Evolutionary conservation across 2,888 invertebrate species (phyloP), one percentile per base, ranked within the genome.

Genomic region (Heteromurus nitidus): DNA sequence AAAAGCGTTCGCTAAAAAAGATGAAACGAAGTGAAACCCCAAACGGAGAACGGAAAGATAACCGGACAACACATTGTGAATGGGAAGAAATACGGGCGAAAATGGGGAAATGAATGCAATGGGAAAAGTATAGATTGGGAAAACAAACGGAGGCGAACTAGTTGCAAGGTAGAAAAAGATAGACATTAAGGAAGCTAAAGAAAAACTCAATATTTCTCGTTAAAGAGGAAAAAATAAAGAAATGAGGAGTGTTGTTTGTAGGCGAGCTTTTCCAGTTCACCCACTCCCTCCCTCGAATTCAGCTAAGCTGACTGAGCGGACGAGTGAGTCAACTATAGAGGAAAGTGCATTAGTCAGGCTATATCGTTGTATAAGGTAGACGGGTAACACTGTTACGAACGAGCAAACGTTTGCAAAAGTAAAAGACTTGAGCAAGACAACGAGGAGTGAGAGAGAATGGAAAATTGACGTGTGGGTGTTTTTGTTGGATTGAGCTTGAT

Each of bases 381-480:
- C 26, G n/a, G n/a, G n/a, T n/a, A n/a, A n/a, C n/a, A n/a, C n/a
- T n/a, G n/a, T n/a, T n/a, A n/a, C n/a, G n/a, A n/a, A n/a, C n/a
- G n/a, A n/a, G 22, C 13, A 53, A 53, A 53, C 1, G 24, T 24
- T 26, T 16, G 47, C 26, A 67, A 30, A 26, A 28, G n/a, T 26
- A 20, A 24, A 55, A 55, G 16, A 24, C 5, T n/a, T 67, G 28
- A 28, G 67, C 24, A 65, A 11, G 36, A 36, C 36, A n/a, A n/a
- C n/a, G n/a, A n/a, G n/a, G n/a, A n/a, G 36, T 5, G 26, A 67
- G 30, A 53, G 20, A 22, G 65, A 53, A 31, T 30, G 18, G 62
- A 74, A 55, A 74, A 64, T 64, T 74, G 74, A 65, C 50, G 74
- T 65, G 74, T 74, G 74, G 74, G 74, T 74, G 74, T 65, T 74